These are phyloP conservation scores for Urophycis tenuis DNA, from an alignment of 2,797 vertebrate genomes.

Conservation along the genomic window DNA sequence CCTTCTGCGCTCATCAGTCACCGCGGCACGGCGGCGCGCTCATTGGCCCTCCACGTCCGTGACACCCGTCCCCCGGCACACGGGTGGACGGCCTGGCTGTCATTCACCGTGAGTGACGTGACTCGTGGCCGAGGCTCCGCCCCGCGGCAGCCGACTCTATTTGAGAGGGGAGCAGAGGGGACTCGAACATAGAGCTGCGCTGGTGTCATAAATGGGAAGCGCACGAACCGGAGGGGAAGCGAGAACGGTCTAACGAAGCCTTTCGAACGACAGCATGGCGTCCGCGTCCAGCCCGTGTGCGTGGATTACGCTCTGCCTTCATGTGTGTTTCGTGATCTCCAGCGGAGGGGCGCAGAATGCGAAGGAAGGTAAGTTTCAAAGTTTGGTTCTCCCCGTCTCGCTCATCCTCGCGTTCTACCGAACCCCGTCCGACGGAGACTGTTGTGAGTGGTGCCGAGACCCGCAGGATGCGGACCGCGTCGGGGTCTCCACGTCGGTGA, in stretches of 20 bases:
- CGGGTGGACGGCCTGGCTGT: constrained; percentile 59
- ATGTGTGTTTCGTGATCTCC: constrained; percentile 75
- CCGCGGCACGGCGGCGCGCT: too few relatives aligned
- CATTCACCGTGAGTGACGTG: constrained; percentile 63
- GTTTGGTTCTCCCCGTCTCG: constrained; percentile 69
- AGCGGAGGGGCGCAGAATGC: constrained; percentile 85
- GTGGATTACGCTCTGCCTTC: constrained; percentile 87
- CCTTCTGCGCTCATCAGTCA: not conserved
- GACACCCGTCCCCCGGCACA: too few relatives aligned
- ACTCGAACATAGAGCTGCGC: too few relatives aligned
- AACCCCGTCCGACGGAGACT: constrained; percentile 11
- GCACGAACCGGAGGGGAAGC: too few relatives aligned
- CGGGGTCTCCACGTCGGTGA: too few relatives aligned
- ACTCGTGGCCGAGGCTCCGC: constrained; percentile 42
- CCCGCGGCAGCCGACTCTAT: not conserved
- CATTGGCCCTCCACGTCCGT: too few relatives aligned
- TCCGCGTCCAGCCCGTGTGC: constrained; percentile 32
- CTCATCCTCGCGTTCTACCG: constrained; percentile 10
- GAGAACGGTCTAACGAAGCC: too few relatives aligned
- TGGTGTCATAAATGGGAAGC: too few relatives aligned
- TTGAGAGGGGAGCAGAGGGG: too few relatives aligned
- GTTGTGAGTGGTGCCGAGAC: too few relatives aligned
- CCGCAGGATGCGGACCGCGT: too few relatives aligned
- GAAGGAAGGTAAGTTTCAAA: constrained; percentile 95
- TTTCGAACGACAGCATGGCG: too few relatives aligned